Evolutionary conservation across 2,888 invertebrate genomes (phyloP).

Genomic region (Erannis defoliaria): DNA sequence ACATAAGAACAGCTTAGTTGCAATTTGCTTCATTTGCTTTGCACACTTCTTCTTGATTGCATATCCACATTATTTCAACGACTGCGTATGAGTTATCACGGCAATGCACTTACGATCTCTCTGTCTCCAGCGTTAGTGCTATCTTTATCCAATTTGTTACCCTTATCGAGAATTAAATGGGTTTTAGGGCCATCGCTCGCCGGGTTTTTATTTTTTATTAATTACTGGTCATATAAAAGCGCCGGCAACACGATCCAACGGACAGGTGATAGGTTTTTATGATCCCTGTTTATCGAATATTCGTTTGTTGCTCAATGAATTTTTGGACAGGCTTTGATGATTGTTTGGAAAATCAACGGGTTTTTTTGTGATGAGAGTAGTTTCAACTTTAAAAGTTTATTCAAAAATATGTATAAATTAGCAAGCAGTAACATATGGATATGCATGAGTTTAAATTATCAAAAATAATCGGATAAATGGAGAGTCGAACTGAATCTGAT

Average conservation of each 20-base stretch:
- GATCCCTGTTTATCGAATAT: slow-evolving; percentile 75
- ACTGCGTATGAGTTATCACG: slow-evolving; percentile 77
- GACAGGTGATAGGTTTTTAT: slow-evolving; percentile 82
- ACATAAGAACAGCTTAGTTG: too few species aligned
- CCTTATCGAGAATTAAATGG: slow-evolving; percentile 86
- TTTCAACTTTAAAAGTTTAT: not conserved
- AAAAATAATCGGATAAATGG: too few species aligned
- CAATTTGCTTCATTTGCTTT: too few species aligned
- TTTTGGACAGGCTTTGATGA: slow-evolving; percentile 53
- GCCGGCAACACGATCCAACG: slow-evolving; percentile 58
- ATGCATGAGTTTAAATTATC: too few species aligned
- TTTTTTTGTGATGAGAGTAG: not conserved
- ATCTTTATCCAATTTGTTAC: slow-evolving; percentile 87
- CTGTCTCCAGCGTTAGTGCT: slow-evolving; percentile 78
- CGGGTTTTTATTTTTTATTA: slow-evolving; percentile 80
- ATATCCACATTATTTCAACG: slow-evolving; percentile 59
- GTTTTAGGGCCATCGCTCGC: slow-evolving; percentile 78
- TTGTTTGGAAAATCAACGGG: slow-evolving; percentile 43
- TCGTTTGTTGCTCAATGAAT: slow-evolving; percentile 72
- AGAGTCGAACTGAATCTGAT: too few species aligned
- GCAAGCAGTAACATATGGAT: too few species aligned
- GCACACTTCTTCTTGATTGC: not conserved
- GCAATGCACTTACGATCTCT: slow-evolving; percentile 86
- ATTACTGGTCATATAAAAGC: slow-evolving; percentile 70
- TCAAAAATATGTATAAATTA: too few species aligned